Conservation (phyloP, 1,140 invertebrate species). For the Drosophila orosa region DNA sequence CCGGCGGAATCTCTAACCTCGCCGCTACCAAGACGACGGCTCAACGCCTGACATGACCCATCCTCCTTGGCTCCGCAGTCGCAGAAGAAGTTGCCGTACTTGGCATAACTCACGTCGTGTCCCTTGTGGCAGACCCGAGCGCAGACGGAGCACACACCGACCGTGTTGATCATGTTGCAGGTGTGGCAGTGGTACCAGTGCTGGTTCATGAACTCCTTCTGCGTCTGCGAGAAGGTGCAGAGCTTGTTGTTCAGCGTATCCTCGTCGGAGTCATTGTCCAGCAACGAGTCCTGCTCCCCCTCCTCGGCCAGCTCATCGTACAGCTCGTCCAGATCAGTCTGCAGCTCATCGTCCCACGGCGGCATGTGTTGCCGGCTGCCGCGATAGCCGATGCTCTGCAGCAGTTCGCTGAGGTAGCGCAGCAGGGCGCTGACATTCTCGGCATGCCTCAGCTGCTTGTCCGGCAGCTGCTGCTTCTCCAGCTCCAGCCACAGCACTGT, state of each 20-base stretch:
- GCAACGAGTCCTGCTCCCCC: constrained; percentile 93
- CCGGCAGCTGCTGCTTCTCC: constrained; percentile 87
- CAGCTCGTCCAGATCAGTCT: constrained; percentile 89
- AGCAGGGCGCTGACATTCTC: constrained; percentile 82
- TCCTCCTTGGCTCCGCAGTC: constrained; percentile 99
- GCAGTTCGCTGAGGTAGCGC: constrained; percentile 85
- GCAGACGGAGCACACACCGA: constrained; percentile 98
- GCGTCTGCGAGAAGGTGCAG: constrained; percentile 98
- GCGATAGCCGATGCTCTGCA: constrained; percentile 79
- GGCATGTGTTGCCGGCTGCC: constrained; percentile 88
- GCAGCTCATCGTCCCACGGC: constrained; percentile 91
- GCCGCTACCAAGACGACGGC: constrained; percentile 59
- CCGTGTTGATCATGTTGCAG: constrained; percentile 98
- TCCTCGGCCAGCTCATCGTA: constrained; percentile 88
- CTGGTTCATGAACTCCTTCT: constrained; percentile 99
- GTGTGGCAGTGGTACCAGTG: constrained; percentile 99
- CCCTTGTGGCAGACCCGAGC: constrained; percentile 98
- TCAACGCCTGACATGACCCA: constrained; percentile 85
- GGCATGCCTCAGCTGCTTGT: constrained; percentile 84
- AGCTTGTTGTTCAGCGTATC: constrained; percentile 97
- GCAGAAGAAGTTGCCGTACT: constrained; percentile 99
- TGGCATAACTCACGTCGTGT: constrained; percentile 98
- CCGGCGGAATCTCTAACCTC: constrained; percentile 32
- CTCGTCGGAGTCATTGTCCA: constrained; percentile 96
- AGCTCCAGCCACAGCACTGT: constrained; percentile 91